phyloP scores from a whole-genome alignment of 2,113 vertebrate species.

The Mixornis gularis region DNA sequence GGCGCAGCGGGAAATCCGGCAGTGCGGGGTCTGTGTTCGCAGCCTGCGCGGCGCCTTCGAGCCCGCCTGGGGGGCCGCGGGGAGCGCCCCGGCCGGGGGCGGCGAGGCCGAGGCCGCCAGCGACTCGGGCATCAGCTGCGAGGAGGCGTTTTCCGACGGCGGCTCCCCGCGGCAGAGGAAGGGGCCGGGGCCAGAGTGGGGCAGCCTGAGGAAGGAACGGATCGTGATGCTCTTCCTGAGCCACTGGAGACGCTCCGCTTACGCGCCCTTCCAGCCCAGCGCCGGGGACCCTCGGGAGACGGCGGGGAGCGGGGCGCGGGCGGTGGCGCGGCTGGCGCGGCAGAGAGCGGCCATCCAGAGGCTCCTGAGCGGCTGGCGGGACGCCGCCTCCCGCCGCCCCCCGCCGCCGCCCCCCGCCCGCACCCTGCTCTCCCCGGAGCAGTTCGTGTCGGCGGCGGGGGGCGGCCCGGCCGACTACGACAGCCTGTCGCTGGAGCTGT shows the following conservation, averaged over 20 bases:
- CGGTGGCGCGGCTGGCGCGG: conserved; percentile 77
- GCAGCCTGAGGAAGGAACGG: conserved; percentile 85
- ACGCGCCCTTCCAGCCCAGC: conserved; percentile 57
- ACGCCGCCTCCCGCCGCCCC: conserved; percentile 75
- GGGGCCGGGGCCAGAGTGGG: conserved; percentile 64
- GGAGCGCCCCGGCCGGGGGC: background rate
- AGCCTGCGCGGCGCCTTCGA: conserved; percentile 87
- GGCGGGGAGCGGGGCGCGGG: background rate
- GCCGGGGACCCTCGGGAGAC: background rate
- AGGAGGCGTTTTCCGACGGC: conserved; percentile 63
- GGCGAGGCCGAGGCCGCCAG: conserved; percentile 59
- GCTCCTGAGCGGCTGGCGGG: conserved; percentile 84
- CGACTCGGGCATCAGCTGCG: conserved; percentile 75
- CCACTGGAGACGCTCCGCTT: conserved; percentile 91
- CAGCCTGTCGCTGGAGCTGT: conserved; percentile 87
- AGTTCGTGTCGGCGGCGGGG: conserved; percentile 81
- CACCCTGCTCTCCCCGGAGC: conserved; percentile 85
- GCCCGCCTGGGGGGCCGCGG: background rate
- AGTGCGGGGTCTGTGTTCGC: conserved; percentile 87
- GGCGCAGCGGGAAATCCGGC: conserved; percentile 83
- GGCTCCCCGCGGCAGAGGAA: background rate
- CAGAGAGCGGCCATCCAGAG: conserved; percentile 81
- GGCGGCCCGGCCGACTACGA: conserved; percentile 77
- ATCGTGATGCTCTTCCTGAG: conserved; percentile 88
- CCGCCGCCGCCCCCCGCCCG: conserved; percentile 70